Base-by-base conservation (phyloP, 2,113 vertebrate species). In the Mixornis gularis region DNA sequence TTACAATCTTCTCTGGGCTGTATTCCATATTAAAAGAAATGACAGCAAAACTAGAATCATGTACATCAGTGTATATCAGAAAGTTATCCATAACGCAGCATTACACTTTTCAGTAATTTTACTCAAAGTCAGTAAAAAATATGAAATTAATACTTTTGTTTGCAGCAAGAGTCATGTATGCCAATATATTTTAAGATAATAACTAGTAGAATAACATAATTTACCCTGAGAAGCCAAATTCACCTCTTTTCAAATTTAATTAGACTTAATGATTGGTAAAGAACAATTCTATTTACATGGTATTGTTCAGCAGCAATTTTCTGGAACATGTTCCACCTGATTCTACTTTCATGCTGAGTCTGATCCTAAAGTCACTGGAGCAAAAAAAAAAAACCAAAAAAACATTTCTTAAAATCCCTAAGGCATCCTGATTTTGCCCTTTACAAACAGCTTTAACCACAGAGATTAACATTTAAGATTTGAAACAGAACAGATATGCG, bases 251-350 rank as follows among this genome's bases (percentile, higher is more conserved):
- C 58, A 84, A 84, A 32, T 46, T 80, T 95, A 84, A 92, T 94
- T 86, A 87, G 38, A 76, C 82, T 64, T 95, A 95, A 93, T 94
- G 83, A 72, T 26, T 91, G 58, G 71, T 91, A 87, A 70, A 93
- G 71, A 95, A 94, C 82, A 91, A 91, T 58, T 81, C 68, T 86
- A 62, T 84, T 83, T 90, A 80, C 22, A 71, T 30, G 25, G 43
- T 25, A 93, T 53, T 93, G 89, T 89, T 91, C 29, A 92, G 59
- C 1, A 2, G 59, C 12, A 7, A 66, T 53, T 89, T 88, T 90
- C 59, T 79, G 83, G 90, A 96, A 94, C 80, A 70, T 8, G 30
- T 77, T 91, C 68, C 77, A 71, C 58, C 34, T n/a, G 38, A 86
- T 74, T 87, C 73, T 76, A 27, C 55, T 87, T 87, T 92, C 34